Conservation (phyloP, 2,113 vertebrate genomes). For the Sitta europaea region DNA sequence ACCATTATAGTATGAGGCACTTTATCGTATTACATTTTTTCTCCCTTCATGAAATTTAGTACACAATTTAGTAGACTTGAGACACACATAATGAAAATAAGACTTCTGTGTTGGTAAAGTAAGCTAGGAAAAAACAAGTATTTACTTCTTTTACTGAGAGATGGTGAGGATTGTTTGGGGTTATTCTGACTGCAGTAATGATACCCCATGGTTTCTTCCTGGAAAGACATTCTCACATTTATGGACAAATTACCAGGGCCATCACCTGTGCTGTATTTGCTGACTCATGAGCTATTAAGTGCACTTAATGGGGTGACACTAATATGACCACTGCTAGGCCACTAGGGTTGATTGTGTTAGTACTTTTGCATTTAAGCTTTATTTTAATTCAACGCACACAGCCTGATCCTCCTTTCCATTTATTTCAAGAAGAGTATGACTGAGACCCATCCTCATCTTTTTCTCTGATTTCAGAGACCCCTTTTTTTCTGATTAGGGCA, state of each 20-base stretch:
- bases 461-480: background rate
- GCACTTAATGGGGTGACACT: background rate
- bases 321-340: background rate
- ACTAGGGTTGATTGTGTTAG: background rate
- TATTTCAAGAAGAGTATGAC: background rate
- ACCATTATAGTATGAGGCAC: background rate
- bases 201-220: background rate
- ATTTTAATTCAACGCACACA: background rate
- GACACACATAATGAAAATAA: background rate
- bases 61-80: background rate
- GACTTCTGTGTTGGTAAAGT: background rate
- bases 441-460: background rate
- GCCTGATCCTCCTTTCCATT: background rate
- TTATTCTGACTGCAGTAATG: background rate
- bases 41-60: background rate
- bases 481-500: background rate
- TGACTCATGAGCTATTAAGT: conserved; percentile 7
- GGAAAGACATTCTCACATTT: background rate
- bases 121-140: background rate
- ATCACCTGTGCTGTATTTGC: background rate
- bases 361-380: background rate
- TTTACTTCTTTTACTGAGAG: background rate
- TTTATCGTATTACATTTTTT: background rate
- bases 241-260: background rate
- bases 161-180: background rate